Evolutionary conservation across 2,113 vertebrate genomes (phyloP).

Genomic region (Nycticebus coucang): DNA sequence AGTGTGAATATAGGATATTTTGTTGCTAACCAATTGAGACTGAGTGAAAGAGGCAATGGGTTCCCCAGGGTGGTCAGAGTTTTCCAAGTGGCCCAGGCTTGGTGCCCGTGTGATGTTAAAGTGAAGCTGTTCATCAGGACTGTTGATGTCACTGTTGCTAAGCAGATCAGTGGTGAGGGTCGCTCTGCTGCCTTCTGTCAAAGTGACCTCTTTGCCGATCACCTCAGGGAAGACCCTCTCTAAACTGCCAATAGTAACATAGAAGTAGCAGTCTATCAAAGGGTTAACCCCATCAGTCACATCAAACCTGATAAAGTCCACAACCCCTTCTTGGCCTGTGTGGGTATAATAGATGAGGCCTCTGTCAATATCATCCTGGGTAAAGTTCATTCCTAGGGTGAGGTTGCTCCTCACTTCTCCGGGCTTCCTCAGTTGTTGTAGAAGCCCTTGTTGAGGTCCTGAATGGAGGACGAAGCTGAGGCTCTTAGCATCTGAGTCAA

Average conservation of each 20-base stretch:
- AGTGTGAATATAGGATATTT: conserved; percentile 81
- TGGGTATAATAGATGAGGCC: conserved; percentile 79
- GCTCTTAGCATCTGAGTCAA: conserved; percentile 80
- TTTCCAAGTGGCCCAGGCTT: conserved; percentile 78
- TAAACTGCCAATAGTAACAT: conserved; percentile 74
- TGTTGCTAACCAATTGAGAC: conserved; percentile 81
- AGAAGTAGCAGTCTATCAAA: conserved; percentile 80
- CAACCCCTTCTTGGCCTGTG: conserved; percentile 73
- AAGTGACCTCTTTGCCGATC: conserved; percentile 80
- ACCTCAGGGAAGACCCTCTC: conserved; percentile 79
- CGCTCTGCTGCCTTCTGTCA: conserved; percentile 80
- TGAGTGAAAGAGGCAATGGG: conserved; percentile 81
- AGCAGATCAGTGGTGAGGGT: conserved; percentile 81
- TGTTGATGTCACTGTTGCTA: conserved; percentile 80
- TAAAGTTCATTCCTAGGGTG: conserved; percentile 83
- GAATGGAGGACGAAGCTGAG: conserved; percentile 81
- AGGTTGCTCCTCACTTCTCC: conserved; percentile 81
- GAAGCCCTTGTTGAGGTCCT: conserved; percentile 80
- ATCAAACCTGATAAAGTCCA: conserved; percentile 84
- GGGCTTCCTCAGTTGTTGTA: conserved; percentile 85
- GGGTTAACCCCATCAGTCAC: conserved; percentile 84
- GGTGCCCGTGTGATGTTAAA: conserved; percentile 79
- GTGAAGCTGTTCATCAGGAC: conserved; percentile 76
- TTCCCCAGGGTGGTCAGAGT: conserved; percentile 74
- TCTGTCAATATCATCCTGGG: conserved; percentile 83